Evolutionary conservation across 2,113 vertebrate species (phyloP).

Genomic region (Microtus montanus): DNA sequence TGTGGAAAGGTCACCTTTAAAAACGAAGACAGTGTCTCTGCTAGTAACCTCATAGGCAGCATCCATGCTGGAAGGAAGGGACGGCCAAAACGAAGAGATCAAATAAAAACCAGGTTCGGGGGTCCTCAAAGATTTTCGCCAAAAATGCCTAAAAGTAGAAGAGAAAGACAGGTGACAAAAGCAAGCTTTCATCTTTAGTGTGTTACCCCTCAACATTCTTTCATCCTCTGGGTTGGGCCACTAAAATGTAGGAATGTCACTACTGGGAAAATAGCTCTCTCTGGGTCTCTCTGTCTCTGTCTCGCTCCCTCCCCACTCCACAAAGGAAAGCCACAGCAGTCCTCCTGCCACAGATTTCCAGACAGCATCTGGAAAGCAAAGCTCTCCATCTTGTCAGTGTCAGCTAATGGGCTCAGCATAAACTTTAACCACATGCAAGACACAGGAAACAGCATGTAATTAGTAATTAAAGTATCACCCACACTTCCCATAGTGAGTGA

Average conservation of each 20-base stretch:
- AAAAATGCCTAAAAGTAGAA: slow-evolving; percentile 87
- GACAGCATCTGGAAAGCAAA: background rate
- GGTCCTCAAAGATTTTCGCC: slow-evolving; percentile 82
- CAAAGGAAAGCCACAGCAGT: background rate
- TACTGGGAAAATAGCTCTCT: background rate
- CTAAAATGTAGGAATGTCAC: background rate
- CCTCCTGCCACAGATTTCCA: background rate
- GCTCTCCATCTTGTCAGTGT: background rate
- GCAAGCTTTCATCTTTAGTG: background rate
- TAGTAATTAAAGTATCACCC: background rate
- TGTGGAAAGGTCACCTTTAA: slow-evolving; percentile 77
- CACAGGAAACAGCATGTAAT: background rate
- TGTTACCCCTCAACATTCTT: background rate
- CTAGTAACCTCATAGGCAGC: slow-evolving; percentile 84
- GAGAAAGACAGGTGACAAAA: background rate
- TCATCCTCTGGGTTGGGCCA: background rate
- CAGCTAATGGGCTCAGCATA: background rate
- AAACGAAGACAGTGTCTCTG: slow-evolving; percentile 75
- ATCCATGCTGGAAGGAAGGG: slow-evolving; percentile 86
- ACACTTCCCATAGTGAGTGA: background rate
- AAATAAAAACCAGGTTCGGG: slow-evolving; percentile 67
- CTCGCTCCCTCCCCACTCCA: background rate
- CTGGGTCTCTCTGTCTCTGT: too few relatives aligned
- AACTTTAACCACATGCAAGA: background rate
- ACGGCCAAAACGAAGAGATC: slow-evolving; percentile 87